A percentile compares a stretch with the other conserved stretches of the same genome.
Evolutionary conservation across 2,113 vertebrate species (phyloP).

Genomic region (Thryonomys swinderianus): DNA sequence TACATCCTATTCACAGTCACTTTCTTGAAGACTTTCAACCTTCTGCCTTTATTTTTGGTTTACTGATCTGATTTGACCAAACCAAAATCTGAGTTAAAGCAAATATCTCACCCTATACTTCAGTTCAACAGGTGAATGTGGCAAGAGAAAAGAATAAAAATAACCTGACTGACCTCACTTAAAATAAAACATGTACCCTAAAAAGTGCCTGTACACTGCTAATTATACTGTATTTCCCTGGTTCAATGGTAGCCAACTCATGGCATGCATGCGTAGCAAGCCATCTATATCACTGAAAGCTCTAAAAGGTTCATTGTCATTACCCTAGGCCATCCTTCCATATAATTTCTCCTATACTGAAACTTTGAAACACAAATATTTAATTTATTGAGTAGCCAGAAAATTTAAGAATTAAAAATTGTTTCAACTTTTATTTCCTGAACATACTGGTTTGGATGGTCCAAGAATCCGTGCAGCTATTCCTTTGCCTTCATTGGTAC

Average conservation of each 20-base stretch:
- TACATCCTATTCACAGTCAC: not conserved
- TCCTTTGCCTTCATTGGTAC: constrained; percentile 93
- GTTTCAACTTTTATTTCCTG: not conserved
- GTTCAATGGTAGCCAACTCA: not conserved
- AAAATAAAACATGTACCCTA: not conserved
- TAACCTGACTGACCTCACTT: not conserved
- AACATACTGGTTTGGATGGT: constrained; percentile 95
- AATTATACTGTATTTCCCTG: not conserved
- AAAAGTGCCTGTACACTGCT: not conserved
- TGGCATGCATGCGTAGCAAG: not conserved
- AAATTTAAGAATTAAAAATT: not conserved
- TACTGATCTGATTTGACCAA: not conserved
- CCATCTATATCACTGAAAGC: not conserved
- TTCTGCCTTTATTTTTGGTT: not conserved
- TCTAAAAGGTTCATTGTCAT: not conserved
- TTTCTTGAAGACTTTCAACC: not conserved
- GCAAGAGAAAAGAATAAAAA: not conserved
- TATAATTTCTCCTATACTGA: not conserved
- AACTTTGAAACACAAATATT: not conserved
- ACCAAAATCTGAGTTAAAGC: not conserved
- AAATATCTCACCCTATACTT: not conserved
- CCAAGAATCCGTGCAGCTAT: constrained; percentile 96
- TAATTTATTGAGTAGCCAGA: not conserved
- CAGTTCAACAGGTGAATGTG: not conserved
- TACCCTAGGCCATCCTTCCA: not conserved